Evolutionary conservation across 2,888 invertebrate species (phyloP).

Genomic region (Cryptocephalus moraei): DNA sequence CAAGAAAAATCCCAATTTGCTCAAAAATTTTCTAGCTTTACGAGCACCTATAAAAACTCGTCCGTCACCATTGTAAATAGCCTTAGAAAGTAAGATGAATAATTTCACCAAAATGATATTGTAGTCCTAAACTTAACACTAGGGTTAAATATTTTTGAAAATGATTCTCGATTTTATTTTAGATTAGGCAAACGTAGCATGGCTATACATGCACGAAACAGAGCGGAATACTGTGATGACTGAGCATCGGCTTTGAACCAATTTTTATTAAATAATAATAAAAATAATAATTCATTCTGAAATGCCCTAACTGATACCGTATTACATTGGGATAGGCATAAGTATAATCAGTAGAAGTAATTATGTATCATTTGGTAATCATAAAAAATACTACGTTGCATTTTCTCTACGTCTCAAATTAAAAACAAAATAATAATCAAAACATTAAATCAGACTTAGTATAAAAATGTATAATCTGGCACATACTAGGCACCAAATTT

Average conservation of each 20-base stretch:
- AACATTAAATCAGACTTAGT: too few relatives aligned
- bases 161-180: neutral
- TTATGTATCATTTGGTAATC: neutral
- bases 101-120: neutral
- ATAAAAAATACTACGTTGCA: too few relatives aligned
- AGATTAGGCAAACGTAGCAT: slow-evolving; percentile 13
- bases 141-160: neutral
- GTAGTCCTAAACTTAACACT: neutral
- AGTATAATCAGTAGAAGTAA: neutral
- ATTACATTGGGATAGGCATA: neutral
- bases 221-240: slow-evolving; percentile 31
- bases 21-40: too few relatives aligned
- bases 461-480: too few relatives aligned
- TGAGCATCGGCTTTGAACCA: slow-evolving; percentile 27
- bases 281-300: neutral
- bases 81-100: too few relatives aligned
- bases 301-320: neutral
- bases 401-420: too few relatives aligned
- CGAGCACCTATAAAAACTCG: too few relatives aligned
- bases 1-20: too few relatives aligned
- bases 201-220: slow-evolving; percentile 25
- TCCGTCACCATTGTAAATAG: too few relatives aligned
- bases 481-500: too few relatives aligned
- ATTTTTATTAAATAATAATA: slow-evolving; percentile 14
- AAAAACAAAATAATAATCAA: too few relatives aligned